These are phyloP conservation scores for Pluvianellus socialis DNA, from an alignment of 2,113 vertebrate genomes.

Conservation along the genomic window DNA sequence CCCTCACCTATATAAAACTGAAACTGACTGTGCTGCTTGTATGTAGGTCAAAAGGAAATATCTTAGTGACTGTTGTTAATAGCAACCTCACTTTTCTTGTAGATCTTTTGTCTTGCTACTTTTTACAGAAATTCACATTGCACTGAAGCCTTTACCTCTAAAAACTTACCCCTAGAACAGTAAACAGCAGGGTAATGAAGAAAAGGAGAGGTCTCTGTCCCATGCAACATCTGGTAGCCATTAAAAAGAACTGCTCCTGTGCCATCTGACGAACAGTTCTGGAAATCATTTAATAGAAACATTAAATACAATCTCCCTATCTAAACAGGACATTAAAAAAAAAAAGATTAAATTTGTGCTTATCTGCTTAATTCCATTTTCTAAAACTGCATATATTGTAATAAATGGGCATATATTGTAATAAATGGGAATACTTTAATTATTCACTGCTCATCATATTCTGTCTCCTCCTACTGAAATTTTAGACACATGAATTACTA, in stretches of 20 bases:
- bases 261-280: constrained; percentile 98
- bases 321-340: not conserved
- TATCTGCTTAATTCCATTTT: not conserved
- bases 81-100: not conserved
- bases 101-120: not conserved
- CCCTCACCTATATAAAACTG: not conserved
- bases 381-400: not conserved
- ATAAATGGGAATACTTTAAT: not conserved
- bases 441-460: not conserved
- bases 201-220: constrained; percentile 97
- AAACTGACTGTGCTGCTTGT: not conserved
- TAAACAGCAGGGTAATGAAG: constrained; percentile 98
- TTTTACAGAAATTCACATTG: not conserved
- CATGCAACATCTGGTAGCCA: constrained; percentile 99
- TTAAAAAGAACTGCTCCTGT: constrained; percentile 98
- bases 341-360: not conserved
- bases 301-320: not conserved
- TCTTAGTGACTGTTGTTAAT: not conserved
- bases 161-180: constrained; percentile 90
- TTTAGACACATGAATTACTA: not conserved
- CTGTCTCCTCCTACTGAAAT: not conserved
- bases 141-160: not conserved
- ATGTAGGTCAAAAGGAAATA: not conserved
- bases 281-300: constrained; percentile 30
- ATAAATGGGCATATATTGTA: not conserved